Evolutionary conservation across 2,113 vertebrate species (phyloP).

Genomic region (Leptobrachium ailaonicum): DNA sequence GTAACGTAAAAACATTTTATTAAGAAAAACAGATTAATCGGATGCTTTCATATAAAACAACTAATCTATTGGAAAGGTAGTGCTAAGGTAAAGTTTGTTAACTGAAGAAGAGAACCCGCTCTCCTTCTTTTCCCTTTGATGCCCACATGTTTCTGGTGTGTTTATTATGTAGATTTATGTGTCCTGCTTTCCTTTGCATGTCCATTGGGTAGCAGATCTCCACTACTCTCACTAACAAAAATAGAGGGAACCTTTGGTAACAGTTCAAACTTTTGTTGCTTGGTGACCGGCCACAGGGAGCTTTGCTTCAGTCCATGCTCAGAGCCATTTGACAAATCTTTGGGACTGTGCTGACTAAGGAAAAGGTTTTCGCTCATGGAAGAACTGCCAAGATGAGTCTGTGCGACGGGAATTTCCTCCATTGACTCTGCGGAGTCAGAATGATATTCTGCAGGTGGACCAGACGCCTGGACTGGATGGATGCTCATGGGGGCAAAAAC

Average conservation of each 20-base stretch:
- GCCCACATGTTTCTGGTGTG: slow-evolving; percentile 63
- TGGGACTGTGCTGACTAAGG: slow-evolving; percentile 37
- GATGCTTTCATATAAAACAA: slow-evolving; percentile 19
- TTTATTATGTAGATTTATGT: slow-evolving; percentile 15
- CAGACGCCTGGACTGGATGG: slow-evolving; percentile 64
- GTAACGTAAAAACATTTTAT: slow-evolving; percentile 20
- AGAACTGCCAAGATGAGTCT: slow-evolving; percentile 78
- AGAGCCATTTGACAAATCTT: slow-evolving; percentile 1
- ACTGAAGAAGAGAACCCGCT: slow-evolving; percentile 28
- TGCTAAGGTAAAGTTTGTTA: slow-evolving; percentile 18
- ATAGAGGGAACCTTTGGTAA: slow-evolving; percentile 64
- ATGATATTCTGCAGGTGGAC: slow-evolving; percentile 75
- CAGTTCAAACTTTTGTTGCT: slow-evolving; percentile 67
- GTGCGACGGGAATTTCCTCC: slow-evolving; percentile 86
- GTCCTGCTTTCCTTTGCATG: neutral
- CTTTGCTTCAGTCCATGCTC: slow-evolving; percentile 60
- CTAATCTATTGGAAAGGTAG: neutral
- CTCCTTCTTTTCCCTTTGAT: slow-evolving; percentile 56
- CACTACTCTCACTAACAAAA: slow-evolving; percentile 79
- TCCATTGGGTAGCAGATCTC: slow-evolving; percentile 55
- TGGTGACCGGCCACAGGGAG: neutral
- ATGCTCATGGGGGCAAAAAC: slow-evolving; percentile 42
- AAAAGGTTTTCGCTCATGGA: slow-evolving; percentile 52
- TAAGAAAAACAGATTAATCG: slow-evolving; percentile 11
- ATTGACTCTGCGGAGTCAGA: slow-evolving; percentile 84